Base-by-base conservation (phyloP, 2,888 invertebrate genomes). In the Cenopis cana region DNA sequence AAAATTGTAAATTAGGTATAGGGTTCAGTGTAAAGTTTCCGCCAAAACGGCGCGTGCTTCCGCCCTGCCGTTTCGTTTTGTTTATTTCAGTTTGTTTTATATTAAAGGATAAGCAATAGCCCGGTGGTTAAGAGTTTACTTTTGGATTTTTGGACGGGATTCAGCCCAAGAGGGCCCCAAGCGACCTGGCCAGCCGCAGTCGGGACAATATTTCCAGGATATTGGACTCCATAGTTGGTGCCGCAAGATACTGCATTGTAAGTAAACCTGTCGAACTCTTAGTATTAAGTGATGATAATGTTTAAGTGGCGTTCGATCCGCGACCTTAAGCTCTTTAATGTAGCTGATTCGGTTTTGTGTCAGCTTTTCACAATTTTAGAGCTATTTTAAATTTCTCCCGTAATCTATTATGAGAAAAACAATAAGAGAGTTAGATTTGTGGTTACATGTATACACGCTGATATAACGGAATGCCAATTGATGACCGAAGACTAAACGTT, bases 231-330 rank as follows among this genome's bases (percentile, higher is more conserved):
- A 92, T 94, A 84, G 90, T 93, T 78, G 91, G 88, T 84, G 93
- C 91, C 82, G 94, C 93, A 75, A 89, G 94, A 90, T 91, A 91
- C 81, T 94, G 94, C 85, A 90, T 93, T 89, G 94, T 94, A 79
- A 93, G 94, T 94, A 86, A 81, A 59, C 46, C 38, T 33, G 24
- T 60, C 54, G 36, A 6, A n/a, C n/a, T 18, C 9, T 50, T 54
- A 50, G 12, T 14, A 8, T 17, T 52, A 64, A 33, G 62, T 36
- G 14, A 64, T 52, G 8, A 20, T 64, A 36, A 17, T 20, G 14
- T 54, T 38, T 52, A 52, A 24, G n/a, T 54, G 52, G 50, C 54
- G 52, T 33, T 46, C 9, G 36, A 55, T 33, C 46, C 12, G 68
- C 20, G 61, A 33, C 52, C 41, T 66, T n/a, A 67, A 41, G 41